Conservation (phyloP, 1,140 invertebrate genomes). For the Platorchestia sp. region DNA sequence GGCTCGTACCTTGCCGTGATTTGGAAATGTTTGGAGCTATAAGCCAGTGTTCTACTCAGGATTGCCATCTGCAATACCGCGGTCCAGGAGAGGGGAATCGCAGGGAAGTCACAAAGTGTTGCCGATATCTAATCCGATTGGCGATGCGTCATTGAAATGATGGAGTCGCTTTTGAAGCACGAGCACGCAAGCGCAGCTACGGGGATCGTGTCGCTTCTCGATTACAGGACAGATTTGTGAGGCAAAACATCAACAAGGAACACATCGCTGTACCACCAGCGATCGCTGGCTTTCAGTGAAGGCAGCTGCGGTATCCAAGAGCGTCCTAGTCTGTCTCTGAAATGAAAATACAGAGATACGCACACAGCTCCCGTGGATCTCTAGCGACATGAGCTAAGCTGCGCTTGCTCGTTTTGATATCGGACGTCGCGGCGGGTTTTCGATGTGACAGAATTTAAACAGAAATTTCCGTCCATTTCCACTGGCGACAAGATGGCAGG, state of each 20-base stretch:
- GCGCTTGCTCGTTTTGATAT: background rate
- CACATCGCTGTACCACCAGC: background rate
- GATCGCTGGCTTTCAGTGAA: background rate
- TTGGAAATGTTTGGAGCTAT: conserved; percentile 40
- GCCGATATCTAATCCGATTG: conserved; percentile 37
- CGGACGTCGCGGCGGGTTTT: background rate
- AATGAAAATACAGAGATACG: background rate
- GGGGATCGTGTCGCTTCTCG: conserved; percentile 16
- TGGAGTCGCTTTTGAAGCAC: conserved; percentile 31
- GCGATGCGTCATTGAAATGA: conserved; percentile 24
- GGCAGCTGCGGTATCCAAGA: too few relatives aligned
- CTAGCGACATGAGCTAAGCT: background rate
- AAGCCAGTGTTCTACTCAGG: conserved; percentile 31
- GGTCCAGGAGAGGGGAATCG: conserved; percentile 10
- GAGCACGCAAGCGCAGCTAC: background rate
- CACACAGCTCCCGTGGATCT: background rate
- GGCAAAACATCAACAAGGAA: conserved; percentile 24
- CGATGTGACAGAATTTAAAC: background rate
- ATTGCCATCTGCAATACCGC: conserved; percentile 45
- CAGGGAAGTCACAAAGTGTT: conserved; percentile 28
- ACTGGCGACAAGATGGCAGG: background rate
- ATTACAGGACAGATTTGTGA: conserved; percentile 15
- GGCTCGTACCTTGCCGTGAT: background rate
- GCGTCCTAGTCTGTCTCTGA: background rate
- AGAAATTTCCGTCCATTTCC: background rate